Base-by-base conservation (phyloP, 2,888 invertebrate species). In the Polyploca ridens region DNA sequence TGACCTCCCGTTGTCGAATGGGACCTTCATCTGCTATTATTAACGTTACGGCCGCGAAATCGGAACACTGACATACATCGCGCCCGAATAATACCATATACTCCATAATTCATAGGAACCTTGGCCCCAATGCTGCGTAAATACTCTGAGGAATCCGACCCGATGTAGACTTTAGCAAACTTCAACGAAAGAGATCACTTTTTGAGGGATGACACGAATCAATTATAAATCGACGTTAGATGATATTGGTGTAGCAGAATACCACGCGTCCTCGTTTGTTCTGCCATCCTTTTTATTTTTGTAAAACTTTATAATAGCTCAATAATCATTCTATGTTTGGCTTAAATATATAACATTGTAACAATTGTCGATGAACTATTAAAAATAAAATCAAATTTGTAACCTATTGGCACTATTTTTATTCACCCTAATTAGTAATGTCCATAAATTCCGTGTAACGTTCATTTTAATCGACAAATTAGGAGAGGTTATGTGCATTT, bases 51-150 rank as follows among this genome's bases (percentile, higher is more conserved):
- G 85, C 92, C 92, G 89, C 91, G 90, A 91, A 92, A 91, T 85
- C 88, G 86, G 90, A 90, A 87, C 90, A 87, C 88, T 88, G 89
- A 87, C 90, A 90, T 79, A 92, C 89, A 91, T 90, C 83, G 87
- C 84, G 84, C 84, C 90, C 86, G 90, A 92, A 92, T 93, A 92
- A 91, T 90, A 90, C 91, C 90, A 91, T 92, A 90, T 88, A 89
- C 88, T 93, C 91, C 90, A 93, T 94, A 93, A 93, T 91, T 92
- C 93, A 93, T 89, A 84, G 85, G 83, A 85, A 84, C 93, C 93
- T 94, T 93, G 93, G 90, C 93, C 93, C 84, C 89, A 87, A 89
- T 92, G 82, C 81, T 80, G 79, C 78, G 77, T 79, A 77, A 75
- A 73, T 33, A 41, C 33, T 41, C 61, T 41, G 19, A 44, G 41